phyloP scores from a whole-genome alignment of 2,797 vertebrate genomes.

The Champsocephalus esox region DNA sequence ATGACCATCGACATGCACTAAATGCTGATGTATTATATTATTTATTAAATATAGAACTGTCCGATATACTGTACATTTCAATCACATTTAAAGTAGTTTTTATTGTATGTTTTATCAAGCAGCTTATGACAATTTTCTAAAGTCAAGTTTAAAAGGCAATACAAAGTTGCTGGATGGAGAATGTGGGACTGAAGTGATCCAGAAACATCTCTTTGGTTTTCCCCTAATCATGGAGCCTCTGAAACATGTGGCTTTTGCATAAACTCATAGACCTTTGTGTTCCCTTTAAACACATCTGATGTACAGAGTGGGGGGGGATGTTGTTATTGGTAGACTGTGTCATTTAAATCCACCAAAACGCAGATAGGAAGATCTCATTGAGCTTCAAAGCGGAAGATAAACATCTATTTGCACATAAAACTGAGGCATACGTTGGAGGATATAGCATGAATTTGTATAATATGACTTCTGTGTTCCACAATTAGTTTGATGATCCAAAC shows the following conservation, averaged over 20 bases:
- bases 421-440: slow-evolving; percentile 1
- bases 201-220: slow-evolving; percentile 35
- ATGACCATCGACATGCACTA: slow-evolving; percentile 81
- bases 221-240: slow-evolving; percentile 40
- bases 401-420: slow-evolving; percentile 50
- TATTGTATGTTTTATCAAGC: slow-evolving; percentile 78
- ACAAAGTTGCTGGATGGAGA: slow-evolving; percentile 65
- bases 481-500: slow-evolving; percentile 35
- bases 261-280: slow-evolving; percentile 45
- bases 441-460: slow-evolving; percentile 24
- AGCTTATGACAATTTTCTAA: slow-evolving; percentile 72
- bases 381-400: slow-evolving; percentile 37
- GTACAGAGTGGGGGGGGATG: slow-evolving; percentile 44
- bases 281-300: slow-evolving; percentile 50
- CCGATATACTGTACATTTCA: slow-evolving; percentile 80
- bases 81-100: slow-evolving; percentile 81
- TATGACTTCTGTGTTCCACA: slow-evolving; percentile 48
- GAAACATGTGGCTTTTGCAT: slow-evolving; percentile 41
- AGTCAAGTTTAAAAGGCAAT: slow-evolving; percentile 67
- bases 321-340: slow-evolving; percentile 40
- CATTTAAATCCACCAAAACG: slow-evolving; percentile 44
- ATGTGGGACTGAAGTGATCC: slow-evolving; percentile 63
- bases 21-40: slow-evolving; percentile 82
- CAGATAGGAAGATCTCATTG: slow-evolving; percentile 10
- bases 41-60: slow-evolving; percentile 78